Evolutionary conservation across 2,113 vertebrate species (phyloP), one percentile per base, ranked within the genome.

Genomic region (Quiscalus mexicanus): DNA sequence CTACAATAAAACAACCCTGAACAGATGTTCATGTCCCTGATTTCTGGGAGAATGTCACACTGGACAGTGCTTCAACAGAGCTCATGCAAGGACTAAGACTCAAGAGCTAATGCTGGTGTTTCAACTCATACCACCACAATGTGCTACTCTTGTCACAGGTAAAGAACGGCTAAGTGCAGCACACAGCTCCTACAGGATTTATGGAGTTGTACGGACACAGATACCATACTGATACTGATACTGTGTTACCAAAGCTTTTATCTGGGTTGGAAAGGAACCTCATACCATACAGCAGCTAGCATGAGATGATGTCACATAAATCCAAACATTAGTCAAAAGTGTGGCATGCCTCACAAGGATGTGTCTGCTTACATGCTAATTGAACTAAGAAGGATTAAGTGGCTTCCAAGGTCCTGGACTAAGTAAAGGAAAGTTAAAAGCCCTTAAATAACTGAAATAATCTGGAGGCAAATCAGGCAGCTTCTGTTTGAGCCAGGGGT

Each of bases 1-100:
- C 37, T 89, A 35, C 47, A 96, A 92, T 93, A 95, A 96, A 93
- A 5, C 10, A 81, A 4, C 44, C 27, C 50, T 78, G 37, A 88
- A 60, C 13, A 64, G 17, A 45, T 65, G 68, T 42, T 62, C 10
- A 10, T 0, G 1, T 12, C 21, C 30, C 30, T 69, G 27, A 37
- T n/a, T 83, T 79, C 44, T 65, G 41, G 62, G 17, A 90, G 2
- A 24, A 5, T 28, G 33, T 28, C n/a, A 17, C 47, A 71, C 45
- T 11, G 6, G 9, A 52, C 35, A 63, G 33, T 77, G 25, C 25
- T 65, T 77, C 81, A 86, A 37, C 12, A 91, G 24, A 74, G 18
- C 33, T 74, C 53, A 44, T 5, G 11, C 2, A 0, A 83, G 19
- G 62, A 78, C 9, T 20, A 21, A 18, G 21, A 84, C 16, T 70